A percentile compares a stretch with the other conserved stretches of the same genome.
These are phyloP conservation scores for Tiliacea aurago DNA, from an alignment of 2,888 invertebrate species.

Conservation along the genomic window DNA sequence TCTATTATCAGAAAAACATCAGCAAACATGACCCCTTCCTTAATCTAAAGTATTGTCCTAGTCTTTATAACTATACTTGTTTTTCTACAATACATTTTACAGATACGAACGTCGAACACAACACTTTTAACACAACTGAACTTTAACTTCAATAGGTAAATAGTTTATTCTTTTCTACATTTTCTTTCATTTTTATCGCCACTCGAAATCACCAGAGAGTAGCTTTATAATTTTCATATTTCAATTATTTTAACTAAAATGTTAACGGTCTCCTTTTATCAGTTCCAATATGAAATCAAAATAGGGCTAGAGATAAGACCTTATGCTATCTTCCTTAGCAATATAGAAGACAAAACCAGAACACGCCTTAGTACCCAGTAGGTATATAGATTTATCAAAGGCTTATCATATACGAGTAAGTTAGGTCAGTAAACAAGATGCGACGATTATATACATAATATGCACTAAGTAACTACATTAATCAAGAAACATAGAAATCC, in stretches of 20 bases:
- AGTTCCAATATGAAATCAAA: constrained; percentile 30
- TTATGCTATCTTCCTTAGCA: constrained; percentile 10
- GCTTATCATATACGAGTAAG: constrained; percentile 7
- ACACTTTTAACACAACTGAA: neutral
- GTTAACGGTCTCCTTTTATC: neutral
- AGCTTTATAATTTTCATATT: neutral
- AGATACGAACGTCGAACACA: neutral
- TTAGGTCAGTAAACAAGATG: constrained; percentile 1
- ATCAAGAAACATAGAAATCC: neutral
- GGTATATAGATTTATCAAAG: constrained; percentile 2
- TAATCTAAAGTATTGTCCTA: neutral
- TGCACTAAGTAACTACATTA: neutral
- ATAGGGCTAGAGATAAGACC: constrained; percentile 46
- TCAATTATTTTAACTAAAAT: neutral
- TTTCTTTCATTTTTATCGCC: neutral
- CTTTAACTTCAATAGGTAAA: neutral
- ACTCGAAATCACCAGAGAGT: neutral
- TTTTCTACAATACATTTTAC: neutral
- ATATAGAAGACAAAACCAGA: too few relatives aligned
- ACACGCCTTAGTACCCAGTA: too few relatives aligned
- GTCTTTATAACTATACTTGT: neutral
- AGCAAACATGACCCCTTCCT: neutral
- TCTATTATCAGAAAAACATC: neutral
- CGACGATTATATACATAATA: neutral
- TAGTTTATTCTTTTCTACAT: neutral